A percentile compares a stretch with the other conserved stretches of the same genome.
Conservation (phyloP, 2,888 invertebrate species). For the Parthenolecanium corni region DNA sequence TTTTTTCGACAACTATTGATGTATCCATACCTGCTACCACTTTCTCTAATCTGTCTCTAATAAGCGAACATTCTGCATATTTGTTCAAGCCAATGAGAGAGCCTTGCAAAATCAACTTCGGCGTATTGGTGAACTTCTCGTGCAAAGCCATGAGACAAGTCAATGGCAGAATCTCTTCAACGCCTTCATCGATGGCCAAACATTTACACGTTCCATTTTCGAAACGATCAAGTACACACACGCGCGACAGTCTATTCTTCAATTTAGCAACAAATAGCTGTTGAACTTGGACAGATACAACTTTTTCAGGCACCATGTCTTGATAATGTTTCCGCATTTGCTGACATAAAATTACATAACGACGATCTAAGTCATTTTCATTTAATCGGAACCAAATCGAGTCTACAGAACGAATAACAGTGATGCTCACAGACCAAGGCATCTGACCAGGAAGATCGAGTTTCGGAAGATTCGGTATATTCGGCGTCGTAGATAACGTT, state of each 20-base stretch:
- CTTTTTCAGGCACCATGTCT: not conserved
- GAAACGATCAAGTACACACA: not conserved
- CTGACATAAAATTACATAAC: not conserved
- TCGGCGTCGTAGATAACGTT: not conserved
- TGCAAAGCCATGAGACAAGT: not conserved
- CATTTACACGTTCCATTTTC: not conserved
- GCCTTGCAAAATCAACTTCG: not conserved
- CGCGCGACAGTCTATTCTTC: not conserved
- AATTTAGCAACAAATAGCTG: not conserved
- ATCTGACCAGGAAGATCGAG: not conserved
- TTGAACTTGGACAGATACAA: not conserved
- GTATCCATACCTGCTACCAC: not conserved
- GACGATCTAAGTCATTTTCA: not conserved
- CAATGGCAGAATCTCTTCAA: not conserved
- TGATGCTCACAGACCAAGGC: not conserved
- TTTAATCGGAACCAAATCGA: conserved; percentile 10
- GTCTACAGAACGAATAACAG: not conserved
- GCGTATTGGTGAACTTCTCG: conserved; percentile 21
- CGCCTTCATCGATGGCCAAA: conserved; percentile 2
- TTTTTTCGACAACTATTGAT: not conserved
- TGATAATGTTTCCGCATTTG: conserved; percentile 5
- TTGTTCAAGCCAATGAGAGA: conserved; percentile 2
- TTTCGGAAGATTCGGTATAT: not conserved
- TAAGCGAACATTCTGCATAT: not conserved
- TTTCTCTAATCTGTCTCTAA: not conserved